A percentile compares a stretch with the other conserved stretches of the same genome.
phyloP scores from a whole-genome alignment of 2,797 vertebrate species.

The Erithacus rubecula region DNA sequence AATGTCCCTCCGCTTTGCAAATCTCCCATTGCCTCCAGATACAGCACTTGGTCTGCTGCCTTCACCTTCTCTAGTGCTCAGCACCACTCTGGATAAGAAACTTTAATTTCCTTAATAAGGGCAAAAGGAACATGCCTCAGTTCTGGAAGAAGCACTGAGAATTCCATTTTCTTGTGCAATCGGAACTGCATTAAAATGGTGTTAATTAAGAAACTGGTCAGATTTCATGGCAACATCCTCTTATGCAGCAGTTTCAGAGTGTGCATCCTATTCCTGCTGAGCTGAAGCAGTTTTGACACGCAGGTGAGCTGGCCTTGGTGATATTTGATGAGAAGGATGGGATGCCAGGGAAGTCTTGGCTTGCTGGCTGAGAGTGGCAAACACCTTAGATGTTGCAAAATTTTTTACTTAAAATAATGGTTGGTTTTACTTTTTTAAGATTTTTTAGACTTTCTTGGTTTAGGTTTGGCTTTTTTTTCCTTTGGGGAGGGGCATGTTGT shows the following conservation, averaged over 20 bases:
- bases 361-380: not conserved
- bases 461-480: not conserved
- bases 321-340: not conserved
- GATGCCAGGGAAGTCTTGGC: not conserved
- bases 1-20: not conserved
- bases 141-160: not conserved
- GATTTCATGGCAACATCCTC: not conserved
- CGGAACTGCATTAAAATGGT: not conserved
- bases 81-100: not conserved
- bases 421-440: not conserved
- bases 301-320: not conserved
- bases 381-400: not conserved
- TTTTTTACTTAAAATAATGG: not conserved
- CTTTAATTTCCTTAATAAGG: not conserved
- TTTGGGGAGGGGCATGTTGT: no score
- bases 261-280: rapidly evolving
- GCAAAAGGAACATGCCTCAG: not conserved
- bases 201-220: not conserved
- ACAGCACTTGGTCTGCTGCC: not conserved
- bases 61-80: not conserved
- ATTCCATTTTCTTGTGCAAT: not conserved
- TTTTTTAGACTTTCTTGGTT: not conserved
- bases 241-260: not conserved
- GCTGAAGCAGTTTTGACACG: not conserved
- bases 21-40: not conserved